These are phyloP conservation scores for Drosophila anceps DNA, from an alignment of 2,888 invertebrate genomes.

Conservation along the genomic window DNA sequence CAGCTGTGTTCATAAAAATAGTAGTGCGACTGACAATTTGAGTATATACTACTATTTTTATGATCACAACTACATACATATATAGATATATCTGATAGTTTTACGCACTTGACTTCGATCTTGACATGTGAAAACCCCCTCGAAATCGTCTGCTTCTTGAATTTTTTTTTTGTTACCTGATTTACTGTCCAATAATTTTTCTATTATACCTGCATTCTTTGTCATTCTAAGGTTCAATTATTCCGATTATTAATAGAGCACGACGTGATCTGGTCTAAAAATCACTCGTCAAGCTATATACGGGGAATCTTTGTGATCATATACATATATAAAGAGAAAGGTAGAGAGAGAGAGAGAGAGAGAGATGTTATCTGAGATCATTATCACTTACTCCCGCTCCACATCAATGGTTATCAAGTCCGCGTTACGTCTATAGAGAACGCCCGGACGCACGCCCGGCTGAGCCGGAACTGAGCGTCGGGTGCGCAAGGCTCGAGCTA, in stretches of 20 bases:
- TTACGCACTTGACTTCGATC: neutral
- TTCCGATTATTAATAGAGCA: neutral
- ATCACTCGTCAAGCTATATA: neutral
- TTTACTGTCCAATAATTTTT: neutral
- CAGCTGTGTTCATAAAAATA: neutral
- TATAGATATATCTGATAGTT: too few species aligned
- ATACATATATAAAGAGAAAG: neutral
- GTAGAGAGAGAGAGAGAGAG: too few species aligned
- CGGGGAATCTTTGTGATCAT: neutral
- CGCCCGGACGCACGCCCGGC: constrained; percentile 16
- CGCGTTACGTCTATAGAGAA: constrained; percentile 6
- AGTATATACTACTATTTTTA: too few species aligned
- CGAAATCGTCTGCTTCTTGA: neutral
- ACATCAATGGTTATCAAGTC: constrained; percentile 13
- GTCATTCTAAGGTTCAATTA: neutral
- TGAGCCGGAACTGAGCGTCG: neutral
- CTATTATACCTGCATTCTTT: neutral
- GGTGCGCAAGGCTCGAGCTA: constrained; percentile 22
- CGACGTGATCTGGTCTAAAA: neutral
- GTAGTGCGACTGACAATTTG: too few species aligned
- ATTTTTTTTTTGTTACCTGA: neutral
- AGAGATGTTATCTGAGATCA: neutral
- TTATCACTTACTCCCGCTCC: neutral
- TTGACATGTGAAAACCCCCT: neutral
- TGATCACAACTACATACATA: neutral